Base-by-base conservation (phyloP, 2,797 vertebrate species). In the Mormyrus hasselquistii region DNA sequence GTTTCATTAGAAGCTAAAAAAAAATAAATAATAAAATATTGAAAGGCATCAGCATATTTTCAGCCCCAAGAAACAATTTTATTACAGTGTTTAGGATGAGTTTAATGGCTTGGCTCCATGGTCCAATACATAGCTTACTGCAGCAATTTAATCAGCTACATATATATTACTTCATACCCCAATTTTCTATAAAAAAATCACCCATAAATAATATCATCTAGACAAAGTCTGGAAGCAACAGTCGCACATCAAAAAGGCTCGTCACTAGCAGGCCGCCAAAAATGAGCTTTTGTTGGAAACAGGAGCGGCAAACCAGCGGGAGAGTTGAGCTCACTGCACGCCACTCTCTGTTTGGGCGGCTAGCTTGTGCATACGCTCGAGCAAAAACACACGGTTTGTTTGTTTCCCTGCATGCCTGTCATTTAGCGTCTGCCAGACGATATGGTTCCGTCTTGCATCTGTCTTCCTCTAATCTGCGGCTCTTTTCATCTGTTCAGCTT, bases 401-500 rank as follows among this genome's bases (percentile, higher is more conserved):
- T 82, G 76, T 82, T 47, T 47, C 76, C 44, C 76, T 19, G 76
- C 76, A 82, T 47, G 76, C 76, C 41, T 44, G 38, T 82, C 76
- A 82, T 82, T 82, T 82, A 82, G 41, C 76, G 76, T 82, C 41
- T 82, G 76, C 76, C 76, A 82, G 41, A 82, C 29, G 76, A 82
- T 82, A 82, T 82, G 76, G 83, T 85, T 50, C 22, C 10, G 22
- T 29, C 52, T 9, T 59, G 53, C 52, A 59, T 87, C 55, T 87
- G 52, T 57, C 52, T 34, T 57, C 29, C 86, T 59, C 86, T 57
- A n/a, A 38, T 87, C 50, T 57, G 50, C 53, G 34, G 29, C 16
- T 87, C 29, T 38, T 87, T 87, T 41, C 86, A 59, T 87, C 55
- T 87, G 86, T 59, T 57, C 29, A 6, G 29, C 29, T 14, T 41